Evolutionary conservation across 2,113 vertebrate genomes (phyloP).

Genomic region (Paedocypris sp.): DNA sequence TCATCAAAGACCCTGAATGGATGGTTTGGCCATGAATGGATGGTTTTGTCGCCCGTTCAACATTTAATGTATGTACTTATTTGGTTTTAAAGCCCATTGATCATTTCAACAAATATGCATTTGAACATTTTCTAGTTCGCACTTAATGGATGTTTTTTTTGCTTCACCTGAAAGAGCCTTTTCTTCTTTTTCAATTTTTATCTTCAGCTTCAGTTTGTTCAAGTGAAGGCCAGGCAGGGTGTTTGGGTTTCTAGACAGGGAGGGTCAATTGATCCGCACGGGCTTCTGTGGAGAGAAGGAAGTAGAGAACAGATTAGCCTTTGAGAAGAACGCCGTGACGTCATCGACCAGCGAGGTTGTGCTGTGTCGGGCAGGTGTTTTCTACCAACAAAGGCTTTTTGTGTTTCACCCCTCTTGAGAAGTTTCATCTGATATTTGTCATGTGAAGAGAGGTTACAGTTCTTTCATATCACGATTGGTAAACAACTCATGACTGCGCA

Average conservation of each 20-base stretch:
- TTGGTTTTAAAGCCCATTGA: too few relatives aligned
- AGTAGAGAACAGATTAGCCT: neutral
- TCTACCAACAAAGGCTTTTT: conserved; percentile 6
- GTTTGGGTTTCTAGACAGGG: neutral
- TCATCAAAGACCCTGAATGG: neutral
- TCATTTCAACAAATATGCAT: too few relatives aligned
- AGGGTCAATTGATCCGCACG: neutral
- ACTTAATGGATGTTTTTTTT: too few relatives aligned
- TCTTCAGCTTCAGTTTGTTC: neutral
- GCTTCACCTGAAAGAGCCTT: too few relatives aligned
- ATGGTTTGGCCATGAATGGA: conserved; percentile 5
- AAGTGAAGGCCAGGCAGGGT: neutral
- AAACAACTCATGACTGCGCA: conserved; percentile 7
- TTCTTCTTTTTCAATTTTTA: too few relatives aligned
- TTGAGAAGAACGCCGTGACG: conserved; percentile 4
- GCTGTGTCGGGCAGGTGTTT: neutral
- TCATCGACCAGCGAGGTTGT: neutral
- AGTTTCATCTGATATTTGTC: neutral
- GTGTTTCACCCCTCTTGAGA: conserved; percentile 6
- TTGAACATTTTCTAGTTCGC: too few relatives aligned
- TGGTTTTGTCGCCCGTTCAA: conserved; percentile 10
- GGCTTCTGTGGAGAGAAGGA: neutral
- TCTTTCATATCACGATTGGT: conserved; percentile 14
- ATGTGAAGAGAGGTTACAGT: conserved; percentile 19
- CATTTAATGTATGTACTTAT: too few relatives aligned